Evolutionary conservation across 2,888 invertebrate genomes (phyloP).

Genomic region (Plagodis pulveraria): DNA sequence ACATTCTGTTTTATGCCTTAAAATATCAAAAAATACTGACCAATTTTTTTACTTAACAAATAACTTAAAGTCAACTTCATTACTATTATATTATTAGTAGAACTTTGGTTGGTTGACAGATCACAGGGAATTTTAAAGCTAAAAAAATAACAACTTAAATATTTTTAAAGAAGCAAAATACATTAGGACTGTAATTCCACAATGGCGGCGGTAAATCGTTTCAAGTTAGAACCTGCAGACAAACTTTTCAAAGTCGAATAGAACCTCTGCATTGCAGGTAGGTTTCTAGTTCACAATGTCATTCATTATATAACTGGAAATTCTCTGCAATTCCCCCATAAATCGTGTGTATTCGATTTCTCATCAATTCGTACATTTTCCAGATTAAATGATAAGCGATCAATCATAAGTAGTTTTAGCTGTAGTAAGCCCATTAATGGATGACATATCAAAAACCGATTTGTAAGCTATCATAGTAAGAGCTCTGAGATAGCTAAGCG

Average conservation of each 20-base stretch:
- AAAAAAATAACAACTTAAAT: too few species aligned
- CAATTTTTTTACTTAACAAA: too few species aligned
- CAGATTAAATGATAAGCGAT: slow-evolving; percentile 10
- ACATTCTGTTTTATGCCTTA: too few species aligned
- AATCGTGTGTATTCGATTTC: slow-evolving; percentile 1
- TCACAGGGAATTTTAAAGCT: too few species aligned
- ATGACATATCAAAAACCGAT: slow-evolving; percentile 6
- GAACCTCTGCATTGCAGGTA: slow-evolving; percentile 18
- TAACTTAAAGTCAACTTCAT: too few species aligned
- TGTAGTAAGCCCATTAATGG: slow-evolving; percentile 5
- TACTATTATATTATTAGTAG: too few species aligned
- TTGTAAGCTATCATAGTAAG: background rate
- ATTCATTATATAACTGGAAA: slow-evolving; percentile 9
- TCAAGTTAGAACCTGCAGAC: background rate
- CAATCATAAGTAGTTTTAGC: slow-evolving; percentile 22
- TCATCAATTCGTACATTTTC: slow-evolving; percentile 1
- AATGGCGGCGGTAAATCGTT: too few species aligned
- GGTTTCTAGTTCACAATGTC: background rate
- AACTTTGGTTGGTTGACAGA: too few species aligned
- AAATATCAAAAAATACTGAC: too few species aligned
- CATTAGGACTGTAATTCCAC: too few species aligned
- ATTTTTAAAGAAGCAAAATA: too few species aligned
- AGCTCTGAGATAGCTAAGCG: background rate
- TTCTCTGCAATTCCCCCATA: background rate
- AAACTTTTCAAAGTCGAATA: background rate